Evolutionary conservation across 2,888 invertebrate genomes (phyloP).

Genomic region (Trisateles emortualis): DNA sequence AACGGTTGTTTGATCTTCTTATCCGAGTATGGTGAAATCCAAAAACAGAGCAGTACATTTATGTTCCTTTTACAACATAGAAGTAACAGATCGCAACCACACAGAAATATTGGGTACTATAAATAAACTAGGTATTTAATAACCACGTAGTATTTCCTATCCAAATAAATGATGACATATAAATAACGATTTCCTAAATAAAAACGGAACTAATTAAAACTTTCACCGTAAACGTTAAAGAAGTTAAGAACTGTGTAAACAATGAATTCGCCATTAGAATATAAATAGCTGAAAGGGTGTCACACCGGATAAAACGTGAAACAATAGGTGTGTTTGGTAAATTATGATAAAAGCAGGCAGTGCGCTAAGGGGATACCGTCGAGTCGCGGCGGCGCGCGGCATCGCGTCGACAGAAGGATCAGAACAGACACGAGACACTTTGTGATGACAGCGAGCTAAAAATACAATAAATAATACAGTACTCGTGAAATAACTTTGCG

Average conservation of each 20-base stretch:
- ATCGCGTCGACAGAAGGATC: constrained; percentile 40
- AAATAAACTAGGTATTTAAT: too few relatives aligned
- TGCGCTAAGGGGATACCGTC: constrained; percentile 34
- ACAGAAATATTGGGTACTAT: too few relatives aligned
- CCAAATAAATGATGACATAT: too few relatives aligned
- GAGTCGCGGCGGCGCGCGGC: too few relatives aligned
- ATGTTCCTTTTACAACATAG: too few relatives aligned
- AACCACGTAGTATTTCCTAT: too few relatives aligned
- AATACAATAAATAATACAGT: constrained; percentile 36
- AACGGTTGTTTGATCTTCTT: too few relatives aligned
- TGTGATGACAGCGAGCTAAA: constrained; percentile 31
- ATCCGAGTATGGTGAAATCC: too few relatives aligned
- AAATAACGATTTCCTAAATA: constrained; percentile 1
- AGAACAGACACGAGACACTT: constrained; percentile 30
- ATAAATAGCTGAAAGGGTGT: constrained; percentile 17
- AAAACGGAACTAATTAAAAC: constrained; percentile 2
- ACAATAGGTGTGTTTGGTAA: constrained; percentile 32
- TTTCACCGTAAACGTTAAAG: neutral
- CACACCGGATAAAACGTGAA: constrained; percentile 28
- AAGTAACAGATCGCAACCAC: too few relatives aligned
- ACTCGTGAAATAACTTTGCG: too few relatives aligned
- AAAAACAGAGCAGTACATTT: too few relatives aligned
- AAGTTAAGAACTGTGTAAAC: neutral
- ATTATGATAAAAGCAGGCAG: constrained; percentile 40
- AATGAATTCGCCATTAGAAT: constrained; percentile 12